Percentiles rank a stretch among this genome's conserved stretches.
Conservation (phyloP, 2,797 vertebrate species). For the Acomys russatus region DNA sequence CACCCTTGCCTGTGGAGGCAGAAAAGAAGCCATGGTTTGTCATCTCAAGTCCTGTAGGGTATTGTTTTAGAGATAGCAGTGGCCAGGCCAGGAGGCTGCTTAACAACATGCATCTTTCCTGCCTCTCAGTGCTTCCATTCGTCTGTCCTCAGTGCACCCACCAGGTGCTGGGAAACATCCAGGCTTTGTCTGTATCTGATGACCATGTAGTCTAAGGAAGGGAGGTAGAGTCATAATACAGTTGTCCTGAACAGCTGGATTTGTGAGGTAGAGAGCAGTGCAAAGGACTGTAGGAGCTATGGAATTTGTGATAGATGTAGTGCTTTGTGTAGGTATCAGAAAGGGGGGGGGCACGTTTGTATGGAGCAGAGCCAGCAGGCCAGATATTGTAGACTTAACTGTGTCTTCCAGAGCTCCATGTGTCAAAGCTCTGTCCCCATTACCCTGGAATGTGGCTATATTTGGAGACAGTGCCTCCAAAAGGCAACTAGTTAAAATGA, state of each 20-base stretch:
- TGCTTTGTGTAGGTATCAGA: accelerated
- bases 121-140: neutral
- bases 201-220: neutral
- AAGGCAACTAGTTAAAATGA: neutral
- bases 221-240: neutral
- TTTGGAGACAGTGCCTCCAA: neutral
- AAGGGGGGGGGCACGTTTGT: no score
- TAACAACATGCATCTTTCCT: neutral
- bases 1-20: neutral
- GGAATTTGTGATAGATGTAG: neutral
- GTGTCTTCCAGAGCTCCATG: neutral
- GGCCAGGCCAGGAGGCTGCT: conserved; percentile 7
- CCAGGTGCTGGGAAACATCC: neutral
- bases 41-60: neutral
- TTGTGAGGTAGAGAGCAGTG: neutral
- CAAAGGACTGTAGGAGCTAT: neutral
- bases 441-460: neutral
- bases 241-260: neutral
- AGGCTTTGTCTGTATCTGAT: neutral
- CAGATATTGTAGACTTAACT: neutral
- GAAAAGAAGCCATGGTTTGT: neutral
- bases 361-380: neutral
- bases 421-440: neutral
- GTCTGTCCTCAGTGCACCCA: neutral
- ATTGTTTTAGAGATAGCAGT: neutral